Conservation (phyloP, 2,797 vertebrate genomes). For the Babyrousa celebensis region DNA sequence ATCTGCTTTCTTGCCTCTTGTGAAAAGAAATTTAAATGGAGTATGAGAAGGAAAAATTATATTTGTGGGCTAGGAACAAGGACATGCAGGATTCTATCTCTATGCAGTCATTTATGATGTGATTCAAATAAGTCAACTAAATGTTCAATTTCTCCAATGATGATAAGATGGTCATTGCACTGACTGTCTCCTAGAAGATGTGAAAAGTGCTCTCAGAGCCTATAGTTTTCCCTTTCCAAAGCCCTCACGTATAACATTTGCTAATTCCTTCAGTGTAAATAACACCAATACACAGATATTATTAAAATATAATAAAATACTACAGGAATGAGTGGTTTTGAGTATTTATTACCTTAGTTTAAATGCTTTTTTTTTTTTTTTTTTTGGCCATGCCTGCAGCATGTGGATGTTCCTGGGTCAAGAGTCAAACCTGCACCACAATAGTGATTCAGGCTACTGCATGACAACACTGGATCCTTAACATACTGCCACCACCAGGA, state of each 20-base stretch:
- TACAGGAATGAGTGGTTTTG: not conserved
- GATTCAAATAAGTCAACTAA: not conserved
- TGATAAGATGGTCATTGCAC: not conserved
- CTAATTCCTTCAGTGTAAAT: not conserved
- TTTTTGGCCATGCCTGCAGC: too few relatives aligned
- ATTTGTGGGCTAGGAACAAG: not conserved
- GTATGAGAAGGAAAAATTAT: not conserved
- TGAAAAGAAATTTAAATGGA: conserved; percentile 18
- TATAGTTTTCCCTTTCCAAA: not conserved
- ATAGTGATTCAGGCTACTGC: too few relatives aligned
- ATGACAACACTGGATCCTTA: too few relatives aligned
- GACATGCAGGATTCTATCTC: not conserved
- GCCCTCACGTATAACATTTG: not conserved
- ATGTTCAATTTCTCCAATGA: not conserved
- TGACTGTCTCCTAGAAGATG: not conserved
- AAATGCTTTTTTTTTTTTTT: not conserved
- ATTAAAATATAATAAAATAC: not conserved
- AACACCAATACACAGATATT: not conserved
- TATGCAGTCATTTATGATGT: not conserved
- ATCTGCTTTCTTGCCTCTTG: not conserved
- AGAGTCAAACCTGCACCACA: too few relatives aligned
- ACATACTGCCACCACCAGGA: too few relatives aligned
- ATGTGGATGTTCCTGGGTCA: too few relatives aligned
- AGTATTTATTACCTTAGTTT: not conserved
- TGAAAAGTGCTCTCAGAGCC: not conserved